Evolutionary conservation across 1,140 invertebrate species (phyloP).

Genomic region (Maconellicoccus hirsutus): DNA sequence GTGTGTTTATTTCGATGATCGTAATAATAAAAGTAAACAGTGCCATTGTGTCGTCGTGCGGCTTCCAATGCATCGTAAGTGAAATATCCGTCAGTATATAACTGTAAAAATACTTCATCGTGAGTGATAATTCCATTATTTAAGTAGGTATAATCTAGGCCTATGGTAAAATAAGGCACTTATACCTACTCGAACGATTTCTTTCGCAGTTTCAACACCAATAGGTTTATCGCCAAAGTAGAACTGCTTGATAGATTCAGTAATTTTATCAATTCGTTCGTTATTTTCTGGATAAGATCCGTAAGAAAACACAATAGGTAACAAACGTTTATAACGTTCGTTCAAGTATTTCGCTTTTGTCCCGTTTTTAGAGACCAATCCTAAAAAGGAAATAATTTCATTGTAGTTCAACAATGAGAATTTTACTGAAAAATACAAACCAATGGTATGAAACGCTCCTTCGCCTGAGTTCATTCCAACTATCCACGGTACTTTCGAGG

Average conservation of each 20-base stretch:
- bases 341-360: background rate
- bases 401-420: no score
- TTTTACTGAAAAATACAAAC: no score
- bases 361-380: background rate
- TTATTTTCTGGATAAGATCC: background rate
- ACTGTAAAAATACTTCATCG: background rate
- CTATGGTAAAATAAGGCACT: no score
- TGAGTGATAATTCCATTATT: no score
- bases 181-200: background rate
- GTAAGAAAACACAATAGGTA: background rate
- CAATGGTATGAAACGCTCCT: no score
- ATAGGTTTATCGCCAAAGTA: slow-evolving; percentile 6
- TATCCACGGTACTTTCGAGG: slow-evolving; percentile 1
- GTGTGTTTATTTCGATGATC: background rate
- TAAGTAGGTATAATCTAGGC: no score
- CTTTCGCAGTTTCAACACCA: background rate
- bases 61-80: background rate
- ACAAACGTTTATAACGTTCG: background rate
- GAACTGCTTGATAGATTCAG: background rate
- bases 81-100: background rate
- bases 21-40: slow-evolving; percentile 7
- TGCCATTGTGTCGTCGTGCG: background rate
- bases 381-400: slow-evolving; percentile 1
- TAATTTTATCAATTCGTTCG: background rate
- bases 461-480: slow-evolving; percentile 22